Evolutionary conservation across 1,140 invertebrate species (phyloP).

Genomic region (Neoseiulus cucumeris): DNA sequence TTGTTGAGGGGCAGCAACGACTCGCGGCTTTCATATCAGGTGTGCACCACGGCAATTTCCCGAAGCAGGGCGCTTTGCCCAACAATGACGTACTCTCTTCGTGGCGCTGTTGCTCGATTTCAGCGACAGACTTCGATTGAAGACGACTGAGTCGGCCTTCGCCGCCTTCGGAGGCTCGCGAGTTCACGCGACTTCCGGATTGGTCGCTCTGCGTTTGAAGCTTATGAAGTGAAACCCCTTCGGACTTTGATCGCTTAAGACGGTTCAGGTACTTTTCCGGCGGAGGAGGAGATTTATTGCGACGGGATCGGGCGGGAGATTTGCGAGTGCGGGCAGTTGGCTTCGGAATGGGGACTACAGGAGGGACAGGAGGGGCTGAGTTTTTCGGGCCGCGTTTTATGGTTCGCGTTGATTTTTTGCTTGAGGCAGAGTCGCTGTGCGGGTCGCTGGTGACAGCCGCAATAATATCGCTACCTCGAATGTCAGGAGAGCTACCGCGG

Average conservation of each 20-base stretch:
- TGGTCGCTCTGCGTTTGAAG: neutral
- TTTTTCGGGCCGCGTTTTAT: neutral
- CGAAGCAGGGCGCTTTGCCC: neutral
- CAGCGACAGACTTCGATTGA: constrained; percentile 1
- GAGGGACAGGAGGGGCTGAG: neutral
- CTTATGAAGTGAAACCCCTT: neutral
- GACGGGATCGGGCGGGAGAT: constrained; percentile 1
- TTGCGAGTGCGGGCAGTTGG: neutral
- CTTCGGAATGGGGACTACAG: neutral
- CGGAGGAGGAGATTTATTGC: constrained; percentile 1
- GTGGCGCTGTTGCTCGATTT: constrained; percentile 2
- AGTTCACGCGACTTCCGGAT: neutral
- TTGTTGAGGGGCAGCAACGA: neutral
- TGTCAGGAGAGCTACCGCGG: constrained; percentile 10
- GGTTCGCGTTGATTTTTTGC: constrained; percentile 3
- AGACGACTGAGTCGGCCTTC: neutral
- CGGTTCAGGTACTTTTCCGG: constrained; percentile 9
- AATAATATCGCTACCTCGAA: constrained; percentile 6
- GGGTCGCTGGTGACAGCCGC: neutral
- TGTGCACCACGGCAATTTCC: neutral
- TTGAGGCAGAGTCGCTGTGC: constrained; percentile 2
- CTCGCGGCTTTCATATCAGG: neutral
- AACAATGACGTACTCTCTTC: constrained; percentile 9
- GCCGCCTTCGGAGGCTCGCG: neutral
- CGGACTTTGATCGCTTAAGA: constrained; percentile 2